These are phyloP conservation scores for Myiotriccus ornatus DNA, from an alignment of 2,797 vertebrate species.

Conservation along the genomic window DNA sequence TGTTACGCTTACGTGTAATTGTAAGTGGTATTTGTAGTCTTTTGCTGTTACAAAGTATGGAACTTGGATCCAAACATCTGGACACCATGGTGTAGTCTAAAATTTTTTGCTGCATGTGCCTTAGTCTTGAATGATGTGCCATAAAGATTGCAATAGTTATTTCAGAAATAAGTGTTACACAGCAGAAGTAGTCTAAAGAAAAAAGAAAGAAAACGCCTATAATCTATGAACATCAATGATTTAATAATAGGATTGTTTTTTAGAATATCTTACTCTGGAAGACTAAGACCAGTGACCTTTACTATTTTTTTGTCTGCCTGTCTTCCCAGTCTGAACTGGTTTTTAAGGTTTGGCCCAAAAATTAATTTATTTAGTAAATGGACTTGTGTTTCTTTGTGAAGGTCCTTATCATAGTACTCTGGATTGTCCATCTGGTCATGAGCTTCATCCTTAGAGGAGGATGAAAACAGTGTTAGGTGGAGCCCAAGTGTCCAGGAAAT, in stretches of 20 bases:
- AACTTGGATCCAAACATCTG: not conserved
- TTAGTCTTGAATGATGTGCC: not conserved
- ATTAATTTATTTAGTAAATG: not conserved
- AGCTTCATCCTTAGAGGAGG: not conserved
- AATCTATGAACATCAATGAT: not conserved
- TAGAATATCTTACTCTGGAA: not conserved
- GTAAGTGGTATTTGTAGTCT: not conserved
- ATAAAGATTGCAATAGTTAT: not conserved
- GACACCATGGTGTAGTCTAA: not conserved
- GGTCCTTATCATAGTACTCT: not conserved
- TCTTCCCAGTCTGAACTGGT: not conserved
- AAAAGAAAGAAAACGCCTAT: not conserved
- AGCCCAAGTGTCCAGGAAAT: not conserved
- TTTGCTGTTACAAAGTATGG: not conserved
- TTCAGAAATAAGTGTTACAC: not conserved
- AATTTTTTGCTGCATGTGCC: accelerated
- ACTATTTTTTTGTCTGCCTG: not conserved
- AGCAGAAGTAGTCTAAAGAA: not conserved
- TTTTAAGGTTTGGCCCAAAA: not conserved
- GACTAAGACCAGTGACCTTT: not conserved
- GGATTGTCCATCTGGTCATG: not conserved
- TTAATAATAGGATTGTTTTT: not conserved
- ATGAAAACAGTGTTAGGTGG: not conserved
- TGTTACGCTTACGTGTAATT: accelerated
- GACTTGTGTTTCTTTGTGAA: not conserved